phyloP scores from a whole-genome alignment of 2,113 vertebrate genomes.

The Pomatorhinus ruficollis region DNA sequence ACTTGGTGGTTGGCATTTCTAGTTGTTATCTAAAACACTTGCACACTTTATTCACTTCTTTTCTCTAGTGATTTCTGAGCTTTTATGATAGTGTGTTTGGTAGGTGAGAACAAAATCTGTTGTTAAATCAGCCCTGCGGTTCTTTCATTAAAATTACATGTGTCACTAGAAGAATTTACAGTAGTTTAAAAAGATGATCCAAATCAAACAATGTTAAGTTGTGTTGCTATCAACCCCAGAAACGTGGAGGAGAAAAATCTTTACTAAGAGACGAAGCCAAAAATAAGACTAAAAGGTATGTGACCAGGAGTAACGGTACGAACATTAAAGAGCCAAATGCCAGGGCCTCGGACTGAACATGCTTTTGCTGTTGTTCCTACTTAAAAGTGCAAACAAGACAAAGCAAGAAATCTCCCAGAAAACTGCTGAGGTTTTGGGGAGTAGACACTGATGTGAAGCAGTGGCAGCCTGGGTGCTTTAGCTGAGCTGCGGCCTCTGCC shows the following conservation, averaged over 20 bases:
- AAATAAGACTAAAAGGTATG: not conserved
- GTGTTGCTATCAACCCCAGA: not conserved
- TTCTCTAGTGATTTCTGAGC: not conserved
- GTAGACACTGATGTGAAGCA: not conserved
- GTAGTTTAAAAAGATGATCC: not conserved
- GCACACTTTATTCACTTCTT: not conserved
- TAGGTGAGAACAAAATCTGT: not conserved
- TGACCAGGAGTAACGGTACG: not conserved
- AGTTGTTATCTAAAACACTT: not conserved
- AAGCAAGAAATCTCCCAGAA: not conserved
- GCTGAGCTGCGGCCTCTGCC: not conserved
- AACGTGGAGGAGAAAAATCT: not conserved
- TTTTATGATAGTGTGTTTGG: not conserved
- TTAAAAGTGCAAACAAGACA: not conserved
- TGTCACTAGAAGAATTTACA: not conserved
- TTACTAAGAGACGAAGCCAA: not conserved
- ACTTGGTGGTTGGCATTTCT: not conserved
- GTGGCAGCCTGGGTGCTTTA: not conserved
- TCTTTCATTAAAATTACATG: not conserved
- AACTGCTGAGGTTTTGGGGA: not conserved
- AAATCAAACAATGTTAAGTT: not conserved
- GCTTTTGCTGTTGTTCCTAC: not conserved
- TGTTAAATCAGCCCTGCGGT: not conserved
- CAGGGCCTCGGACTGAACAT: accelerated
- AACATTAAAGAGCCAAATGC: not conserved